Base-by-base conservation (phyloP, 2,797 vertebrate species). In the Heterohyrax brucei region DNA sequence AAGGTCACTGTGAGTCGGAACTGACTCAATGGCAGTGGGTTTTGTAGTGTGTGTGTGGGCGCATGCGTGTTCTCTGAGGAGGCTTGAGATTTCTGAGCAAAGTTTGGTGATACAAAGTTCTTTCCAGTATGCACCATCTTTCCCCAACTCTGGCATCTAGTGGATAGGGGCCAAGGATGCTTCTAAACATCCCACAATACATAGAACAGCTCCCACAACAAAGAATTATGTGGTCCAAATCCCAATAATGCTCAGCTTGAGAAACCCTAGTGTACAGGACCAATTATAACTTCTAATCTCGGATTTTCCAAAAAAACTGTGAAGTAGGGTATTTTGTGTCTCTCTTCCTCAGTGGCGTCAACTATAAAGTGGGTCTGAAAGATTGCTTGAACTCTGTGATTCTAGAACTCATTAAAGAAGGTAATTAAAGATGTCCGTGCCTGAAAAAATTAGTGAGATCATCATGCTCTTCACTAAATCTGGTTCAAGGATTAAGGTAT, bases 31-130 rank as follows among this genome's bases (percentile, higher is more conserved):
- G 39, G 39, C 39, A 39, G 39, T 39, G 39, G 39, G 39, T 39
- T 39, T 39, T 39, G 39, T 39, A 39, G 39, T 39, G 39, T 39
- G 39, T 39, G 39, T 39, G 39, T 39, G 39, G 39, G 39, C 39
- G 39, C 39, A 3, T 39, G 39, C 70, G n/a, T 12, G 13, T 87
- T 33, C n/a, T 87, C 61, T 62, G 73, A 19, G 28, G 28, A 80
- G 77, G 39, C 50, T 19, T 30, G 83, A 56, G 62, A 86, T 87
- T 95, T 96, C 77, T 46, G 53, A 50, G 33, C 61, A 78, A 94
- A 96, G 16, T 26, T 75, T 82, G 16, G 46, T 68, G 10, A 33
- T 80, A 76, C 84, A 70, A 53, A 53, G 50, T 53, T 53, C 56
- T 83, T 3, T 94, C 19, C 33, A 72, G 16, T 2, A n/a, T 28